Evolutionary conservation across 23 tunicate species (phyloP), one percentile per base, ranked within the genome.

Genomic region (Diplosoma virens): DNA sequence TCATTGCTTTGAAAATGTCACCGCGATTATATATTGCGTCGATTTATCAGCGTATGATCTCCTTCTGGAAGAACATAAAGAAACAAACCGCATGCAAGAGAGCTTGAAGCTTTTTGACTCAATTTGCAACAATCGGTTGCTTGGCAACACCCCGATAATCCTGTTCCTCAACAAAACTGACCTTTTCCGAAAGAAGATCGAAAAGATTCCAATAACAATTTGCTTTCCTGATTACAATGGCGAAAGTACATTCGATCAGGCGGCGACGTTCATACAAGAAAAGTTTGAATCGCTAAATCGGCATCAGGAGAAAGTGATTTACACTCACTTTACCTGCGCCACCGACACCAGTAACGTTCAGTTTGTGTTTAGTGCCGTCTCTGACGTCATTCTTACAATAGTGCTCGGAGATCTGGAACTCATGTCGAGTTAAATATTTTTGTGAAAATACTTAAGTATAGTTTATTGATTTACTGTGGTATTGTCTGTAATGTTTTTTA

Each of bases 1-100:
- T 35, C 98, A 93, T 33, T 93, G 98, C 59, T 93, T 93, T 69
- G 84, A 93, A 46, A 87, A 81, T 31, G 98, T 93, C 0, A 93
- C 98, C 1, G 86, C 98, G 23, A 81, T 93, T 25, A 84, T 93
- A 17, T 93, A 79, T 63, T 93, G 98, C 47, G 98, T 85, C n/a
- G 98, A 93, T n/a, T 67, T 93, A 73, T 93, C 98, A 17, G 98
- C 79, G 3, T 93, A 93, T 66, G 98, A 93, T 66, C 83, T 81
- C 28, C 66, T 81, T 14, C 47, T 93, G 20, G 82, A 79, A 5
- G 98, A 93, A 58, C 93, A 93, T 69, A 84, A 86, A 30, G 90
- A 93, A 76, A 93, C 90, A 9, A 93, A 93, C 59, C 67, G 98
- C 9, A 93, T 93, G 98, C 87, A 86, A 26, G 98, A 93, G 59